Evolutionary conservation across 1,140 invertebrate genomes (phyloP).

Genomic region (Nasonia giraulti): DNA sequence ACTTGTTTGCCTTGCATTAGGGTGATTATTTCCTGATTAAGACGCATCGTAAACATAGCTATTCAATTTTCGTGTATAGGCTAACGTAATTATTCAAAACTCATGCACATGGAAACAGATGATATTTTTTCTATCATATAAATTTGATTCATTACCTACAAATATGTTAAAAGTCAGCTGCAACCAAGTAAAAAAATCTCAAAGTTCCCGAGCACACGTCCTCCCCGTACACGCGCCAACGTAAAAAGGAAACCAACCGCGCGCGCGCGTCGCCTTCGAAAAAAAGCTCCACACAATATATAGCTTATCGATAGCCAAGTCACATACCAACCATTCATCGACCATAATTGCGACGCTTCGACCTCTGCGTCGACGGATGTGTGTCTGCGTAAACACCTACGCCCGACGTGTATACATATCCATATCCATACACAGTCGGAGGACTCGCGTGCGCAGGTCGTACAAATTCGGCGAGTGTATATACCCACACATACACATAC

Average conservation of each 20-base stretch:
- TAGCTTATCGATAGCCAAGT: slow-evolving; percentile 19
- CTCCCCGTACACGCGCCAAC: not conserved
- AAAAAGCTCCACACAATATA: not conserved
- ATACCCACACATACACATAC: not conserved
- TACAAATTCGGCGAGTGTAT: not conserved
- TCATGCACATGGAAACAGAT: too few relatives aligned
- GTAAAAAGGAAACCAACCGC: not conserved
- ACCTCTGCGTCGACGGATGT: not conserved
- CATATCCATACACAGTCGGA: not conserved
- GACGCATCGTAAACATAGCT: not conserved
- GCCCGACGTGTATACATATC: not conserved
- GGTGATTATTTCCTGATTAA: not conserved
- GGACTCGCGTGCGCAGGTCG: not conserved
- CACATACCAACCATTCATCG: slow-evolving; percentile 26
- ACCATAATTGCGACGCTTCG: slow-evolving; percentile 21
- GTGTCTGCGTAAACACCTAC: not conserved
- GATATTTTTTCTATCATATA: too few relatives aligned
- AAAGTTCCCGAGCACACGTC: too few relatives aligned
- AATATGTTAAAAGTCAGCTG: too few relatives aligned
- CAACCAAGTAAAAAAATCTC: too few relatives aligned
- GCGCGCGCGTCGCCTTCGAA: not conserved
- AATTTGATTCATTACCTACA: too few relatives aligned
- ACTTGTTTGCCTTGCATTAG: not conserved
- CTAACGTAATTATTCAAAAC: not conserved
- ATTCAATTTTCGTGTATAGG: too few relatives aligned